Conservation (phyloP, 1,140 invertebrate species). For the Euschistus heros region DNA sequence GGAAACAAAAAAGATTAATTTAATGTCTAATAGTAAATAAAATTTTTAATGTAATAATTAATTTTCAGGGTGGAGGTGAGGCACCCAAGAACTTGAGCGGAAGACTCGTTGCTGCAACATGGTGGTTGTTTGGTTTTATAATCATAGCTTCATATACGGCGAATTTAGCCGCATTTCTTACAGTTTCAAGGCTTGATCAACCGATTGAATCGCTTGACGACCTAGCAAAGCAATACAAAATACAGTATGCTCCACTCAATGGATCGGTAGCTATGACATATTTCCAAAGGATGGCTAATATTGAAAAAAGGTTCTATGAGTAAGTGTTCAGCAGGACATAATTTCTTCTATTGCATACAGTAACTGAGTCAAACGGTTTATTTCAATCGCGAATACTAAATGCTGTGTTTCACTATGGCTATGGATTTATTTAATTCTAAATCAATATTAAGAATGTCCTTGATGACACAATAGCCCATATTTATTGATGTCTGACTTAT, state of each 20-base stretch:
- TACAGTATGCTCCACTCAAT: slow-evolving; percentile 81
- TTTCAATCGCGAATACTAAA: too few species aligned
- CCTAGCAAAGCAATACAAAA: slow-evolving; percentile 88
- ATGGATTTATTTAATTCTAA: too few species aligned
- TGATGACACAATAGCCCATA: too few species aligned
- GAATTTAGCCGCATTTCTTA: slow-evolving; percentile 88
- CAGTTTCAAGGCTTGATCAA: slow-evolving; percentile 82
- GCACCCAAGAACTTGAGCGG: slow-evolving; percentile 91
- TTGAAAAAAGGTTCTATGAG: slow-evolving; percentile 92
- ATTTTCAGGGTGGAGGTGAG: slow-evolving; percentile 70
- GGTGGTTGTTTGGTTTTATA: slow-evolving; percentile 97
- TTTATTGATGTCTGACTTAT: too few species aligned
- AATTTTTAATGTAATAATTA: background rate
- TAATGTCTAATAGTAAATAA: too few species aligned
- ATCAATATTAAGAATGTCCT: too few species aligned
- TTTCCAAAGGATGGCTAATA: slow-evolving; percentile 91
- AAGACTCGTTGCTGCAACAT: slow-evolving; percentile 83
- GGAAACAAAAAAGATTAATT: too few species aligned
- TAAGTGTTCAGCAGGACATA: slow-evolving; percentile 47
- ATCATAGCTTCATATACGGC: slow-evolving; percentile 98
- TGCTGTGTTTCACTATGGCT: too few species aligned
- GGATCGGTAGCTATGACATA: slow-evolving; percentile 82
- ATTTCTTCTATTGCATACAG: too few species aligned
- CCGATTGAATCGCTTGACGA: slow-evolving; percentile 88
- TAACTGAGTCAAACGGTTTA: too few species aligned